These are phyloP conservation scores for Charanyca ferruginea DNA, from an alignment of 2,888 invertebrate species.

Conservation along the genomic window DNA sequence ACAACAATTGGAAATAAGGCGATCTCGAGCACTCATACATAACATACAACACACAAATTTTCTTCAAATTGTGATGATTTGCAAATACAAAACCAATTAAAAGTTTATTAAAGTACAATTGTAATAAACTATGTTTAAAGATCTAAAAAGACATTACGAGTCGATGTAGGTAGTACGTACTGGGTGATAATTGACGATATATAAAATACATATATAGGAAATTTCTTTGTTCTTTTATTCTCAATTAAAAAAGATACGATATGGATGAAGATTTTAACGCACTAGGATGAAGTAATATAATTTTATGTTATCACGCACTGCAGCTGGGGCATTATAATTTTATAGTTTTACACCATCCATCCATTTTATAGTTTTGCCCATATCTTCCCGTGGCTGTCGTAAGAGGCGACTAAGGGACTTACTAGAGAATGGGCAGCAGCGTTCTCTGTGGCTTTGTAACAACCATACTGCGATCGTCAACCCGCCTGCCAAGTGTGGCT, in stretches of 20 bases:
- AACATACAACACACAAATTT: conserved; percentile 16
- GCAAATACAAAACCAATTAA: conserved; percentile 38
- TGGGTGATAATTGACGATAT: conserved; percentile 2
- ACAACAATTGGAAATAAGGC: conserved; percentile 12
- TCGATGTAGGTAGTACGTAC: neutral
- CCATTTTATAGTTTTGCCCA: no score
- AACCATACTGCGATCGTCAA: no score
- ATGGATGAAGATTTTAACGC: neutral
- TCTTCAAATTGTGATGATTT: conserved; percentile 35
- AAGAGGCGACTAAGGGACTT: no score
- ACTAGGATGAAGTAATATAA: neutral
- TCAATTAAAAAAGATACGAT: neutral
- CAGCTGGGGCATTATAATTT: neutral
- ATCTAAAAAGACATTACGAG: neutral
- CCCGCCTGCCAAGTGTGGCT: no score
- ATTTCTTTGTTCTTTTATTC: conserved; percentile 13
- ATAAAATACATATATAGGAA: neutral
- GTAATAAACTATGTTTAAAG: conserved; percentile 16
- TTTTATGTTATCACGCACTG: neutral
- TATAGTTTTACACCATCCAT: no score
- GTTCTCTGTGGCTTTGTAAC: no score
- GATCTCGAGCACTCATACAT: conserved; percentile 38
- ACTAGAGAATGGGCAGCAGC: no score
- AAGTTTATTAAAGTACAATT: conserved; percentile 37
- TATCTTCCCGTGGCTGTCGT: no score